Percentiles rank a stretch among this genome's conserved stretches.
Evolutionary conservation across 2,797 vertebrate genomes (phyloP).

Genomic region (Falco novaeseelandiae): DNA sequence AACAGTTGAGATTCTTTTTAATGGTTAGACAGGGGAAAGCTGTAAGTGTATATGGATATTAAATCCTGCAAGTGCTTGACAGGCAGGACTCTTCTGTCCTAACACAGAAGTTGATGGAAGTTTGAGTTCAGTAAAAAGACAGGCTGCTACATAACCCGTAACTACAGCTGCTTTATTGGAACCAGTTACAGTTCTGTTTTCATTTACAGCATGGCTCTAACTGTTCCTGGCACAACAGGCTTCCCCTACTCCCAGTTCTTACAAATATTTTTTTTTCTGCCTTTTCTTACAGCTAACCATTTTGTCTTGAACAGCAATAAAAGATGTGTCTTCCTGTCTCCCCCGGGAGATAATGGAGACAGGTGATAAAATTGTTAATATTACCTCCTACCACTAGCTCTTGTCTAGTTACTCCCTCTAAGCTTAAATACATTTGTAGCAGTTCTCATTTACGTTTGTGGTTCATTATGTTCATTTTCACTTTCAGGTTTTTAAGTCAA

Average conservation of each 20-base stretch:
- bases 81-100: neutral
- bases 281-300: neutral
- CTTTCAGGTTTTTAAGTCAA: neutral
- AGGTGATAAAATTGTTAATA: neutral
- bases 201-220: neutral
- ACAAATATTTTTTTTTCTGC: neutral
- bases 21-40: neutral
- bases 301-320: neutral
- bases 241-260: neutral
- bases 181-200: neutral
- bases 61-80: neutral
- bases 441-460: neutral
- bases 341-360: neutral
- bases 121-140: neutral
- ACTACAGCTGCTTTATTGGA: neutral
- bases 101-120: neutral
- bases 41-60: neutral
- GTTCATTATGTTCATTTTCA: neutral
- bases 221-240: neutral
- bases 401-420: neutral
- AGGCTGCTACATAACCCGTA: neutral
- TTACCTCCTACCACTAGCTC: neutral
- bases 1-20: neutral
- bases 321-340: neutral
- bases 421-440: neutral